These are phyloP conservation scores for Ectobius pallidus DNA, from an alignment of 2,888 invertebrate genomes.

Conservation along the genomic window DNA sequence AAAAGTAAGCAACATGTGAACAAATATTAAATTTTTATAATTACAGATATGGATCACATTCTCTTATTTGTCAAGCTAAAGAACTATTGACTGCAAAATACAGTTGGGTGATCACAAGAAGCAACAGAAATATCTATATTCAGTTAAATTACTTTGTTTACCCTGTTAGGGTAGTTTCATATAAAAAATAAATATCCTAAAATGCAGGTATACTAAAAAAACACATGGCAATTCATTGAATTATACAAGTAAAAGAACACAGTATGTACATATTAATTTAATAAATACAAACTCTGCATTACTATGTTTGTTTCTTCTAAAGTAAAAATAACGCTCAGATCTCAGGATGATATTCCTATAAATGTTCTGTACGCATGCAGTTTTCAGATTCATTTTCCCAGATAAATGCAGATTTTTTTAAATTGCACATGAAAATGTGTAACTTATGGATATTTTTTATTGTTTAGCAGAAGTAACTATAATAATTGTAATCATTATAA, in stretches of 20 bases:
- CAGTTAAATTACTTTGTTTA: not conserved
- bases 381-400: not conserved
- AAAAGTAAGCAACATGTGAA: not conserved
- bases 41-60: conserved; percentile 6
- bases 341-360: too few species aligned
- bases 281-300: not conserved
- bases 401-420: conserved; percentile 16
- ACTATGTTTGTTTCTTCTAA: not conserved
- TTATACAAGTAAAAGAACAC: conserved; percentile 12
- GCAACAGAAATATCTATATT: not conserved
- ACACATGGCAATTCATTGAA: not conserved
- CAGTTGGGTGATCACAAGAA: not conserved
- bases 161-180: not conserved
- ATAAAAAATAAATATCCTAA: conserved; percentile 14
- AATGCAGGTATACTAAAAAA: conserved; percentile 12
- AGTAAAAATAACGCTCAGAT: too few species aligned
- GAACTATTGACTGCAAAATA: not conserved
- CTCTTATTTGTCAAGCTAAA: not conserved
- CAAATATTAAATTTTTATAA: not conserved
- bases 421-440: conserved; percentile 20
- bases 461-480: not conserved
- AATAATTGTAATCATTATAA: not conserved
- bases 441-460: conserved; percentile 14
- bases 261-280: conserved; percentile 2
- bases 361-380: too few species aligned